Evolutionary conservation across 2,888 invertebrate genomes (phyloP).

Genomic region (Drosophila incognita): DNA sequence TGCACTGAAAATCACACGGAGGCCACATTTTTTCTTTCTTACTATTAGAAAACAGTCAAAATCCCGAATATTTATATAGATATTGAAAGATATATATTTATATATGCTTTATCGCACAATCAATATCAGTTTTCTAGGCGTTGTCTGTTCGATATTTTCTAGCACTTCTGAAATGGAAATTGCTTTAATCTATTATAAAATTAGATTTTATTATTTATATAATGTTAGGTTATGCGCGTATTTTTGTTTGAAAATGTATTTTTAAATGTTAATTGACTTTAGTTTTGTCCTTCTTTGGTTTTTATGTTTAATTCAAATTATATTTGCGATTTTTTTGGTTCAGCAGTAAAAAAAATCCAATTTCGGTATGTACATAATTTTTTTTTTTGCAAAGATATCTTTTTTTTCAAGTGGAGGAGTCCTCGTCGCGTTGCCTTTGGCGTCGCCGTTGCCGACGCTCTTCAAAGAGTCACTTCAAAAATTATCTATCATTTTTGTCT

Average conservation of each 20-base stretch:
- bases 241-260: conserved; percentile 4
- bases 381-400: conserved; percentile 67
- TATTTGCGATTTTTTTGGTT: conserved; percentile 28
- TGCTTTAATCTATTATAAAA: not conserved
- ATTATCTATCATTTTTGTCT: conserved; percentile 22
- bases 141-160: conserved; percentile 12
- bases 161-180: conserved; percentile 4
- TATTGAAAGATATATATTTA: not conserved
- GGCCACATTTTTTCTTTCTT: not conserved
- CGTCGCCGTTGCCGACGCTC: conserved; percentile 38
- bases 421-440: conserved; percentile 43
- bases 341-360: conserved; percentile 53
- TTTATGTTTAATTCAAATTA: conserved; percentile 7
- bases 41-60: not conserved
- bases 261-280: not conserved
- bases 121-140: conserved; percentile 20
- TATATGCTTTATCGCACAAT: not conserved
- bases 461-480: conserved; percentile 47
- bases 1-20: conserved; percentile 14
- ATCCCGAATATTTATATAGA: not conserved
- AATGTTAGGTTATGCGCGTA: conserved; percentile 7
- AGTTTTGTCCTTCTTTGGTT: conserved; percentile 1
- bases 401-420: conserved; percentile 45
- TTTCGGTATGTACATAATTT: conserved; percentile 77
- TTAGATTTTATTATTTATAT: conserved; percentile 3